Percentiles rank a stretch among this genome's conserved stretches.
Conservation (phyloP, 2,888 invertebrate species). For the Pediacus dermestoides region DNA sequence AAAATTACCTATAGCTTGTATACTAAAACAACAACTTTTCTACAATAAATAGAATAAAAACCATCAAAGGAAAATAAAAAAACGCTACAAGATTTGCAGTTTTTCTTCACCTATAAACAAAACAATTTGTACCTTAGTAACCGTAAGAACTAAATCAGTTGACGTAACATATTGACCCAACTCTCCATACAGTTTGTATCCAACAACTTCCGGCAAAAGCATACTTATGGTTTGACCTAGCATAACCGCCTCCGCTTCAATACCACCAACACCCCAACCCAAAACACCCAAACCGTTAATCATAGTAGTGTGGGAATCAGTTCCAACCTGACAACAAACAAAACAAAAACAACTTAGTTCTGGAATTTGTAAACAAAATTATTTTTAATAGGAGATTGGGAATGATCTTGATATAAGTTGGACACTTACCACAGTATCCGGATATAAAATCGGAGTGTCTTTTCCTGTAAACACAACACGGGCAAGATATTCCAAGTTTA, state of each 20-base stretch:
- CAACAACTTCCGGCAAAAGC: conserved; percentile 93
- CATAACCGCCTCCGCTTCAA: conserved; percentile 99
- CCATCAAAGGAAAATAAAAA: no score
- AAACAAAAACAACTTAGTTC: conserved; percentile 9
- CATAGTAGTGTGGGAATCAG: conserved; percentile 99
- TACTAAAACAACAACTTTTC: no score
- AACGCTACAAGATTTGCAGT: no score
- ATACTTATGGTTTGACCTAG: conserved; percentile 96
- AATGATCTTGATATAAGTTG: neutral
- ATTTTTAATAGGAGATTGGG: conserved; percentile 3
- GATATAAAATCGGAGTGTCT: conserved; percentile 58
- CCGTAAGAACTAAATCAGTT: conserved; percentile 94
- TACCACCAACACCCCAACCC: conserved; percentile 95
- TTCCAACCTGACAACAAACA: conserved; percentile 67
- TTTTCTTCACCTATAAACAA: no score
- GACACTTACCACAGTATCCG: conserved; percentile 65
- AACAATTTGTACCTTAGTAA: conserved; percentile 96
- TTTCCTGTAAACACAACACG: conserved; percentile 79
- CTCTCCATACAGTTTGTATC: conserved; percentile 82
- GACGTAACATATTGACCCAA: conserved; percentile 84
- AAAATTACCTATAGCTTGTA: no score
- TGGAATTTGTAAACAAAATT: conserved; percentile 3
- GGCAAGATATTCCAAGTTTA: conserved; percentile 92
- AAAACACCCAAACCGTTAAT: conserved; percentile 95
- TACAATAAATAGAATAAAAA: no score